Conservation (phyloP, 2,888 invertebrate species). For the Tipula vernalis region DNA sequence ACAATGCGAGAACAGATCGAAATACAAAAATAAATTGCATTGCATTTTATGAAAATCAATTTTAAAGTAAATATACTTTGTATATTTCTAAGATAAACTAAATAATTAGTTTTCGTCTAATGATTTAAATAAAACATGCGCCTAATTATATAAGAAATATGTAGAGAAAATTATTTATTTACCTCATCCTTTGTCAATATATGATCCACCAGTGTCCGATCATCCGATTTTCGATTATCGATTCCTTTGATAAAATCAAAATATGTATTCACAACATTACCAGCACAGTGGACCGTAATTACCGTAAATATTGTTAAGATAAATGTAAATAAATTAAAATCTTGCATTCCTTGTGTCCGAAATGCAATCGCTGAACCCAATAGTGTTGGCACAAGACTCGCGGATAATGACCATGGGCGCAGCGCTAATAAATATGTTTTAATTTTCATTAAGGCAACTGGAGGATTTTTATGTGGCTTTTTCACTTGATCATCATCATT, state of each 20-base stretch:
- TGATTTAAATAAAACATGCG: background rate
- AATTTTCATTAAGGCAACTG: slow-evolving; percentile 59
- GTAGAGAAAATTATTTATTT: slow-evolving; percentile 15
- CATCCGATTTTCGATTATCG: slow-evolving; percentile 86
- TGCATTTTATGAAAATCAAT: background rate
- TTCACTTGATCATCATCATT: slow-evolving; percentile 11
- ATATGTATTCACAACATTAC: slow-evolving; percentile 93
- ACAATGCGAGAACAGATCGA: background rate
- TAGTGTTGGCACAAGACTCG: slow-evolving; percentile 80
- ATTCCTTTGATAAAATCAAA: slow-evolving; percentile 91
- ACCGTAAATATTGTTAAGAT: slow-evolving; percentile 75
- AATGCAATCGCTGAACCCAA: slow-evolving; percentile 82
- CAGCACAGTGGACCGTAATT: slow-evolving; percentile 87
- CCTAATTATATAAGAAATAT: background rate
- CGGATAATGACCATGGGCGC: slow-evolving; percentile 88
- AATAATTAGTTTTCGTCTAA: background rate
- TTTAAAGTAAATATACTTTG: background rate
- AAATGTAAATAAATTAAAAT: slow-evolving; percentile 68
- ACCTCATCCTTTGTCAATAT: slow-evolving; percentile 63
- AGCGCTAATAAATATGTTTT: slow-evolving; percentile 80
- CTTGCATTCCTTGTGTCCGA: slow-evolving; percentile 58
- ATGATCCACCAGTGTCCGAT: slow-evolving; percentile 88
- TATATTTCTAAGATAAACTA: background rate
- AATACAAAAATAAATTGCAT: background rate
- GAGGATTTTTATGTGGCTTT: slow-evolving; percentile 12